These are phyloP conservation scores for Apis cerana DNA, from an alignment of 1,140 invertebrate species.

Conservation along the genomic window DNA sequence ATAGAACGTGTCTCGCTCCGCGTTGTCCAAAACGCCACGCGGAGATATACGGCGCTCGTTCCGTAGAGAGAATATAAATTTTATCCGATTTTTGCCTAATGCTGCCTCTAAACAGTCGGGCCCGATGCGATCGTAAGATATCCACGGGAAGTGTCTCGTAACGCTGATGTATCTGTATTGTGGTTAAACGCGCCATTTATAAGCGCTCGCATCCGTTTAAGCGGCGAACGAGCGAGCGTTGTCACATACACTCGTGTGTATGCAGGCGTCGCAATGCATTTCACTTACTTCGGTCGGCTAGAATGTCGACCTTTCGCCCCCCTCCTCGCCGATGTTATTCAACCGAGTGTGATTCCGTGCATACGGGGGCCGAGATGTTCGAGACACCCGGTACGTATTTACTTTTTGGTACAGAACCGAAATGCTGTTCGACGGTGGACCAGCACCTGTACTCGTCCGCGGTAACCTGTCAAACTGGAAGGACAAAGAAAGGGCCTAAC, in stretches of 20 bases:
- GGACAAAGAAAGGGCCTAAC: constrained; percentile 53
- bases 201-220: constrained; percentile 50
- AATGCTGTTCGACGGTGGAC: constrained; percentile 46
- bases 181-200: constrained; percentile 57
- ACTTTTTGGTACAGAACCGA: constrained; percentile 41
- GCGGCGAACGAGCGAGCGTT: constrained; percentile 8
- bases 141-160: constrained; percentile 28
- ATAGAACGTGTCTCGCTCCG: neutral
- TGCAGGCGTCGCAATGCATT: neutral
- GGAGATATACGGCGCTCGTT: neutral
- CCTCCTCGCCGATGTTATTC: neutral
- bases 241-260: neutral
- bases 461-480: constrained; percentile 58
- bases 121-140: constrained; percentile 8
- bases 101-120: neutral
- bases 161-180: constrained; percentile 57
- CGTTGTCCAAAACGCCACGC: neutral
- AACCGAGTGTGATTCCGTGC: neutral
- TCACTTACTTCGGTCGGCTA: neutral
- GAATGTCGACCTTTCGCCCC: constrained; percentile 14
- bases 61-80: constrained; percentile 8
- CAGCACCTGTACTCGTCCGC: constrained; percentile 56
- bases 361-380: neutral
- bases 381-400: constrained; percentile 62
- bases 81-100: neutral